Evolutionary conservation across 2,888 invertebrate genomes (phyloP), one percentile per base, ranked within the genome.

Genomic region (Salpingus planirostris): DNA sequence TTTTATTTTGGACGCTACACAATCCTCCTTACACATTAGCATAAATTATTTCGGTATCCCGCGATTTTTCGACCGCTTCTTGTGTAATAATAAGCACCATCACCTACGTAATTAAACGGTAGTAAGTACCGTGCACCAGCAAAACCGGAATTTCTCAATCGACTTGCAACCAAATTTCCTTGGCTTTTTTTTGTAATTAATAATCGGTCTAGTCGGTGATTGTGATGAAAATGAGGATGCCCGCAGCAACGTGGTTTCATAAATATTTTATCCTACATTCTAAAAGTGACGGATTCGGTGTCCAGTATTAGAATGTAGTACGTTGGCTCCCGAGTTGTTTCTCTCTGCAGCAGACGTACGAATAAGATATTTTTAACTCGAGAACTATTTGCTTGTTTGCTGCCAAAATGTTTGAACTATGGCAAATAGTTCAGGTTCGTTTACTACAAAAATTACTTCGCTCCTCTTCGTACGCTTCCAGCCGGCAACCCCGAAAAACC

Each of bases 351-450:
- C 36, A 36, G 36, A 36, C 36, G 36, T 47, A 51, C 49, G 44
- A 46, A 50, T 46, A 38, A 46, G 60, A 55, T 62, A 60, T 62
- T 62, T 62, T 62, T 62, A 60, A 60, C 60, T 56, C 52, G 48
- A 48, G 50, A 60, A 59, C 60, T 60, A 62, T 60, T 60, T 51
- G 57, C 55, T 50, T 52, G 54, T 55, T 55, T 52, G 59, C 54
- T 60, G 60, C 62, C 59, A 60, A 60, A 62, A 60, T 55, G 55
- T 56, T 57, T 57, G 56, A 60, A 60, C 57, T 60, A 58, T 60
- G 54, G 59, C 58, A 57, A 60, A 58, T 57, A 59, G 57, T 57
- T 56, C 51, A 50, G 54, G 54, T 54, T 53, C 56, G 52, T 52
- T 53, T 56, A 52, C 52, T 54, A 53, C 49, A 51, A 53, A 54